phyloP scores from a whole-genome alignment of 2,888 invertebrate species.

The Drosophila prostipennis region DNA sequence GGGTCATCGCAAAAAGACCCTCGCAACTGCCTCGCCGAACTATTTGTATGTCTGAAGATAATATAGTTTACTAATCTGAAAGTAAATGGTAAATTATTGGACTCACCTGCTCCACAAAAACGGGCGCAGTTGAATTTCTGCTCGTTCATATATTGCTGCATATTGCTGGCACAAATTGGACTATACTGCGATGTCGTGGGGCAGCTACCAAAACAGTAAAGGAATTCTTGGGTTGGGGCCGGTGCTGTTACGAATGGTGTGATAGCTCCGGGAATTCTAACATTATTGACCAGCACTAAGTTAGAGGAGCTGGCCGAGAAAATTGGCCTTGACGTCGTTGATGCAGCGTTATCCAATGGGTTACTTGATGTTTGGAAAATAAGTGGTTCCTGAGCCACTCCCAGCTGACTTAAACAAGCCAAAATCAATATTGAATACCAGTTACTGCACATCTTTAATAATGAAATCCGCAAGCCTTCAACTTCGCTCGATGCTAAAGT shows the following conservation, averaged over 20 bases:
- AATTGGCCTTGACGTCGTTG: background rate
- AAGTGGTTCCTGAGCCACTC: constrained; percentile 44
- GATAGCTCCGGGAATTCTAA: constrained; percentile 57
- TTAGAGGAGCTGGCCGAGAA: constrained; percentile 18
- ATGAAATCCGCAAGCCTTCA: background rate
- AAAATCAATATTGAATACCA: constrained; percentile 9
- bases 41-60: constrained; percentile 74
- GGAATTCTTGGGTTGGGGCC: constrained; percentile 65
- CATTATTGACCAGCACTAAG: constrained; percentile 77
- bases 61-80: background rate
- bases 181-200: constrained; percentile 82
- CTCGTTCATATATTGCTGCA: constrained; percentile 78
- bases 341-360: background rate
- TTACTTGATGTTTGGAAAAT: constrained; percentile 45
- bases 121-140: constrained; percentile 82
- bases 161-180: constrained; percentile 82
- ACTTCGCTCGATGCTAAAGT: background rate
- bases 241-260: constrained; percentile 63
- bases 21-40: constrained; percentile 80
- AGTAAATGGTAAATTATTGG: background rate
- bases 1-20: constrained; percentile 78
- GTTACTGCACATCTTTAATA: constrained; percentile 32
- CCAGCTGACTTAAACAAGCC: constrained; percentile 10
- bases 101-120: constrained; percentile 82
- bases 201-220: constrained; percentile 78